phyloP scores from a whole-genome alignment of 2,113 vertebrate species.

The Chlorodrepanis virens region DNA sequence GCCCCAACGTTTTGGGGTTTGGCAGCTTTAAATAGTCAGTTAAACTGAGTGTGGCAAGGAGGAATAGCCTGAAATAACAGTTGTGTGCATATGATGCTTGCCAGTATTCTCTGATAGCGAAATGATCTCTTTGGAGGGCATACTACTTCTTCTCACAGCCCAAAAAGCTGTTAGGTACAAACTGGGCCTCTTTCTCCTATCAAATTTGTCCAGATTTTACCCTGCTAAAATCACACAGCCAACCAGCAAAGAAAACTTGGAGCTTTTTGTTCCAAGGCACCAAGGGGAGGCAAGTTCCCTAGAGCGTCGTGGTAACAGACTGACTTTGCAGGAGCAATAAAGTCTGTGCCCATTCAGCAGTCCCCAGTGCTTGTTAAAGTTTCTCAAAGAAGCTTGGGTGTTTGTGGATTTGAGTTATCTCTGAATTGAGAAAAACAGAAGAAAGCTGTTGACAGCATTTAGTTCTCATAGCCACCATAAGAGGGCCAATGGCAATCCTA shows the following conservation, averaged over 20 bases:
- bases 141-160: not conserved
- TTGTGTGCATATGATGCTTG: not conserved
- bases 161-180: not conserved
- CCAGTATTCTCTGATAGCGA: not conserved
- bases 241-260: not conserved
- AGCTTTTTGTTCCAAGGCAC: not conserved
- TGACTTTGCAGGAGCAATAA: not conserved
- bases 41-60: not conserved
- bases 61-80: not conserved
- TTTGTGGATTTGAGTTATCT: not conserved
- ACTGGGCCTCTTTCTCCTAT: not conserved
- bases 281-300: not conserved
- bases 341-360: not conserved
- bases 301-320: accelerated
- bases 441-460: not conserved
- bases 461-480: not conserved
- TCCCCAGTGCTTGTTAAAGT: not conserved
- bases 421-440: not conserved
- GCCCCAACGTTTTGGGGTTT: not conserved
- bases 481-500: not conserved
- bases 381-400: not conserved
- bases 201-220: not conserved
- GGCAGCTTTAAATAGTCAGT: not conserved
- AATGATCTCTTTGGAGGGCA: not conserved
- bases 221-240: not conserved